A percentile compares a stretch with the other conserved stretches of the same genome.
These are phyloP conservation scores for Oreohelix idahoensis DNA, from an alignment of 1,140 invertebrate species.

Conservation along the genomic window DNA sequence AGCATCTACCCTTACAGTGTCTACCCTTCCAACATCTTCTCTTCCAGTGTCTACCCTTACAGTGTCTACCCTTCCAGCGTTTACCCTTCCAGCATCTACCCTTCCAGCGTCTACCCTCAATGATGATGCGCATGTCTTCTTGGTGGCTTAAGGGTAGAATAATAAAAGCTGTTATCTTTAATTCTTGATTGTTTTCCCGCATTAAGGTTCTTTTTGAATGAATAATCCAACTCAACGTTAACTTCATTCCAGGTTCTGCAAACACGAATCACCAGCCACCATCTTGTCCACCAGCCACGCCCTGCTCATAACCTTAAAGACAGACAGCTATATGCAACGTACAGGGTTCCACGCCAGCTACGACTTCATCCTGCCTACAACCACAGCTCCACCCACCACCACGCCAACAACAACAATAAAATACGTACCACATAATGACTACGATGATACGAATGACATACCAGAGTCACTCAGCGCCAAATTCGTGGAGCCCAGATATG, in stretches of 20 bases:
- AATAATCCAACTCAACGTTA: too few species aligned
- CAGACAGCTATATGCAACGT: slow-evolving; percentile 53
- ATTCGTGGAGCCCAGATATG: slow-evolving; percentile 26
- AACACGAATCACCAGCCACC: slow-evolving; percentile 41
- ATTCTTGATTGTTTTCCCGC: too few species aligned
- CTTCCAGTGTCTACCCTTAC: too few species aligned
- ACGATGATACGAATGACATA: background rate
- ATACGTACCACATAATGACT: background rate
- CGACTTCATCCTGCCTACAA: slow-evolving; percentile 49
- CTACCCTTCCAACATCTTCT: too few species aligned
- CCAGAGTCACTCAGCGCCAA: slow-evolving; percentile 11
- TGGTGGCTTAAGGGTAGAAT: too few species aligned
- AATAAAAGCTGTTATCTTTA: too few species aligned
- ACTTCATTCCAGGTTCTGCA: slow-evolving; percentile 51
- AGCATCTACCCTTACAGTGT: too few species aligned
- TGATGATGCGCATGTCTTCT: too few species aligned
- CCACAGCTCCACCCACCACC: slow-evolving; percentile 41
- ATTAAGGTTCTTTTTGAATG: too few species aligned
- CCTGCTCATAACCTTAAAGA: slow-evolving; percentile 50
- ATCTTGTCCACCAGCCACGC: slow-evolving; percentile 48
- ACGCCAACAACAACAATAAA: background rate
- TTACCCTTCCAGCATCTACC: too few species aligned
- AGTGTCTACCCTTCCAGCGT: too few species aligned
- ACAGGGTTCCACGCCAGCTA: slow-evolving; percentile 62
- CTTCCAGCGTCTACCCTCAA: too few species aligned